Evolutionary conservation across 2,113 vertebrate genomes (phyloP).

Genomic region (Peromyscus leucopus): DNA sequence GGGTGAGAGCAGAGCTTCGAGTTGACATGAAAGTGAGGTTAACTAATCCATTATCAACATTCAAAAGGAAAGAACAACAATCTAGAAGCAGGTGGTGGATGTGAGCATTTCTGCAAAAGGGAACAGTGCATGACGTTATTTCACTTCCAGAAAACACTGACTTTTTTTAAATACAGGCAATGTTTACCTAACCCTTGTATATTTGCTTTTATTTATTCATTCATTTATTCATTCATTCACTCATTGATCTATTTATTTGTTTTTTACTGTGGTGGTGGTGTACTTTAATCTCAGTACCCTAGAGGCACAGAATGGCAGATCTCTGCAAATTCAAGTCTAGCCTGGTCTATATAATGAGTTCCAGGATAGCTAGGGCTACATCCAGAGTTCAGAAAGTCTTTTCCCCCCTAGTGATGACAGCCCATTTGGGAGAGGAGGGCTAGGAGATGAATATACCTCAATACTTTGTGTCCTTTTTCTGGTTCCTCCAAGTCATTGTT

Average conservation of each 20-base stretch:
- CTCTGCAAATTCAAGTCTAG: background rate
- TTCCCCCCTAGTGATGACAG: background rate
- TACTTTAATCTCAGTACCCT: background rate
- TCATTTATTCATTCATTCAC: background rate
- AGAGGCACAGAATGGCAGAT: background rate
- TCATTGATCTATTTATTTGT: background rate
- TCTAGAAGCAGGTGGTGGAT: background rate
- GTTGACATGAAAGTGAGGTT: background rate
- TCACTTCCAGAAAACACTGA: background rate
- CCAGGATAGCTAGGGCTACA: background rate
- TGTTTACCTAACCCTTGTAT: background rate
- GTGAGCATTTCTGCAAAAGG: background rate
- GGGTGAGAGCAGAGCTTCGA: background rate
- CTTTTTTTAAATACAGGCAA: background rate
- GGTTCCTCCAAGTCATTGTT: conserved; percentile 50
- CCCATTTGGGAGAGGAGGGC: background rate
- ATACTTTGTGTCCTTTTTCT: background rate
- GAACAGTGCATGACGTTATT: background rate
- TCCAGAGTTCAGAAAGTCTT: background rate
- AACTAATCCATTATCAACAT: background rate
- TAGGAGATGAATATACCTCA: background rate
- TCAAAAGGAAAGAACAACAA: background rate
- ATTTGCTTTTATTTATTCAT: background rate
- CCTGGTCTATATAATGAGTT: background rate
- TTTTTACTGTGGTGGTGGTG: background rate